Conservation (phyloP, 2,888 invertebrate genomes). For the Charanyca ferruginea region DNA sequence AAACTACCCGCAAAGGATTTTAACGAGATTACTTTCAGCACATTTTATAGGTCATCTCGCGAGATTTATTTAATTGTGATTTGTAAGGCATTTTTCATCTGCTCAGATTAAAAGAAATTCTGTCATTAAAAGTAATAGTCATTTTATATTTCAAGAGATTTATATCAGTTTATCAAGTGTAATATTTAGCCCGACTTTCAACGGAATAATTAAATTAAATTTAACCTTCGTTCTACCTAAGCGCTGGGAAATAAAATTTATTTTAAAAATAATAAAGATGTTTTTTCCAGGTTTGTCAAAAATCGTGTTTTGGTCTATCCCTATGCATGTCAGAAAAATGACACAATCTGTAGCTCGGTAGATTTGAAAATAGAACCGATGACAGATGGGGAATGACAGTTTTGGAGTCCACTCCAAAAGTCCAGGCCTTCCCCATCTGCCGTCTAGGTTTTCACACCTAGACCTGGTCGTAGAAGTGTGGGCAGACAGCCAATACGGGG, state of each 20-base stretch:
- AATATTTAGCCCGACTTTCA: conserved; percentile 66
- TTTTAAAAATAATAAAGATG: not conserved
- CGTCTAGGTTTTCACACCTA: no score
- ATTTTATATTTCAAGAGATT: conserved; percentile 78
- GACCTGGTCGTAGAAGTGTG: no score
- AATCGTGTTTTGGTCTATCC: not conserved
- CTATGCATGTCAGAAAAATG: not conserved
- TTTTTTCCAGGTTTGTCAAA: no score
- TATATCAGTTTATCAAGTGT: conserved; percentile 74
- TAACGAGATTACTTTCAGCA: conserved; percentile 85
- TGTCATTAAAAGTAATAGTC: conserved; percentile 83
- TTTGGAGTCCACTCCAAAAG: no score
- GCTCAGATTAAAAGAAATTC: conserved; percentile 83
- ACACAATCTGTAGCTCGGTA: not conserved
- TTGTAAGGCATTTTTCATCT: conserved; percentile 83
- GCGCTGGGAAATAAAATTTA: not conserved
- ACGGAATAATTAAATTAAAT: conserved; percentile 64
- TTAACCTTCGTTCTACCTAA: conserved; percentile 35
- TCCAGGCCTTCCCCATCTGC: no score
- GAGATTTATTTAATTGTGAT: conserved; percentile 86
- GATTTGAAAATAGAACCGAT: no score
- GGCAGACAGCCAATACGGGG: no score
- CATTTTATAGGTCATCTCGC: conserved; percentile 87
- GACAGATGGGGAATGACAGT: no score
- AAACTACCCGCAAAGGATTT: conserved; percentile 87